A percentile compares a stretch with the other conserved stretches of the same genome.
These are phyloP conservation scores for human DNA, from an alignment of 2,113 vertebrate species.

Conservation along the genomic window GRCh38 chrX:9722501-9723000, in stretches of 20 bases:
- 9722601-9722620: accelerated
- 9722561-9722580: accelerated
- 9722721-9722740: accelerated
- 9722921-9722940: not conserved
- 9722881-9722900: accelerated
- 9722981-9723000: not conserved
- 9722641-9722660: accelerated
- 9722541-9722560: accelerated
- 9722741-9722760: not conserved
- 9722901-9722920: not conserved
- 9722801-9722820: accelerated
- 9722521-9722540: not conserved
- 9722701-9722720: accelerated
- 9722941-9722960: not conserved
- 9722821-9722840: too few species aligned
- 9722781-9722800: not conserved
- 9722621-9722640: accelerated
- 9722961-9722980: not conserved
- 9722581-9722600: accelerated
- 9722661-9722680: not conserved
- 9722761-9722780: accelerated
- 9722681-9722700: accelerated
- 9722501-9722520: accelerated
- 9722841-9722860: accelerated
- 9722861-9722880: accelerated